These are phyloP conservation scores for Luperina testacea DNA, from an alignment of 2,888 invertebrate genomes.

Conservation along the genomic window DNA sequence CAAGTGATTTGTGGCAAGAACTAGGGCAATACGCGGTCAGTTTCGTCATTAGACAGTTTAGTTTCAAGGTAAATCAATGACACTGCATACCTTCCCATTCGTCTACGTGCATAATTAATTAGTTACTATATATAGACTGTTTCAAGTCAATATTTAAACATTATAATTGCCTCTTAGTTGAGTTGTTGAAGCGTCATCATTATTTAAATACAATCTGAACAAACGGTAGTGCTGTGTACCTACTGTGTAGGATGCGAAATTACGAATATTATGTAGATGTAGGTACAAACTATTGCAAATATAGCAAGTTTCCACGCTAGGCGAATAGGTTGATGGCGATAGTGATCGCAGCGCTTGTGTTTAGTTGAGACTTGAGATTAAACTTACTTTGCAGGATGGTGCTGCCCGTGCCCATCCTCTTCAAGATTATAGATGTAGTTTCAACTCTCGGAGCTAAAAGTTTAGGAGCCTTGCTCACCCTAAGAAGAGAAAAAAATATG, in stretches of 20 bases:
- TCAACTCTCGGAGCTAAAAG: background rate
- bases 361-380: background rate
- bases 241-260: background rate
- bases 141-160: background rate
- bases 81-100: background rate
- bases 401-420: background rate
- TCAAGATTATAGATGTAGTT: background rate
- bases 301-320: background rate
- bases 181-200: background rate
- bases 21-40: background rate
- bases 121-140: background rate
- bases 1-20: slow-evolving; percentile 19
- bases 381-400: background rate
- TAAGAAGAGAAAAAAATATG: background rate
- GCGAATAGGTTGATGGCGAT: background rate
- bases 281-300: background rate
- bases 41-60: slow-evolving; percentile 17
- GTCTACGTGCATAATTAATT: background rate
- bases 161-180: background rate
- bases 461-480: background rate
- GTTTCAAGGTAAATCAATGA: slow-evolving; percentile 32
- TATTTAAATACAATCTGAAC: background rate
- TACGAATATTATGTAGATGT: background rate
- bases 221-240: background rate
- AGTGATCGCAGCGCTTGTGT: background rate